Conservation (phyloP, 2,797 vertebrate genomes). For the Ctenopoma multispine region DNA sequence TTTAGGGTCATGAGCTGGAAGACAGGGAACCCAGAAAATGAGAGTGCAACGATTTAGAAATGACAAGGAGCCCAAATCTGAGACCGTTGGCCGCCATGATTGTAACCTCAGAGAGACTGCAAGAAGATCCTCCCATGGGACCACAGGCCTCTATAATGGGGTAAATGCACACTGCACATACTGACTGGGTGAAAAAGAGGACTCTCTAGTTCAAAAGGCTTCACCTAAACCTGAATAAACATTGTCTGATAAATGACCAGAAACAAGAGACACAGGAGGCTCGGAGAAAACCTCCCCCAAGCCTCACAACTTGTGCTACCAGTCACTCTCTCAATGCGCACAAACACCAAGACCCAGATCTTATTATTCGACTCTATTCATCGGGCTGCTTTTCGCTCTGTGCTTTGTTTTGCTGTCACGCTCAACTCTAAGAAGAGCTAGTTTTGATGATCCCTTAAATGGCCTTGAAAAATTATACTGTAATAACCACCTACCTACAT, state of each 20-base stretch:
- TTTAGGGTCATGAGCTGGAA: conserved; percentile 29
- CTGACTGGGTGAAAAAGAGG: conserved; percentile 28
- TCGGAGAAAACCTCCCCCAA: conserved; percentile 43
- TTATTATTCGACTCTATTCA: conserved; percentile 32
- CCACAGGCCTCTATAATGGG: conserved; percentile 38
- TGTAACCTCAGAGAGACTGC: conserved; percentile 37
- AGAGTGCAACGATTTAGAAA: conserved; percentile 31
- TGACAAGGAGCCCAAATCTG: conserved; percentile 32
- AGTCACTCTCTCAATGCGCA: conserved; percentile 22
- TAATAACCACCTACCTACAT: conserved; percentile 1
- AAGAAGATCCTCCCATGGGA: conserved; percentile 65
- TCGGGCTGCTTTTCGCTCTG: neutral
- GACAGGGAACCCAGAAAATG: conserved; percentile 18
- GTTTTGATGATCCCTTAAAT: conserved; percentile 6
- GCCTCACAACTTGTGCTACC: conserved; percentile 23
- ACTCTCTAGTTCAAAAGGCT: conserved; percentile 63
- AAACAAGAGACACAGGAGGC: conserved; percentile 55
- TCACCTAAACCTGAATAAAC: conserved; percentile 70
- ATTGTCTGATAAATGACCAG: conserved; percentile 69
- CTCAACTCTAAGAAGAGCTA: conserved; percentile 13
- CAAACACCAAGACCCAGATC: conserved; percentile 29
- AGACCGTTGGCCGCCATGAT: conserved; percentile 33
- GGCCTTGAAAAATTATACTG: neutral
- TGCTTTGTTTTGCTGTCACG: conserved; percentile 43
- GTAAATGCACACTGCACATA: conserved; percentile 50